Conservation (phyloP, 2,113 vertebrate species). For the Notarius quadriscutis region DNA sequence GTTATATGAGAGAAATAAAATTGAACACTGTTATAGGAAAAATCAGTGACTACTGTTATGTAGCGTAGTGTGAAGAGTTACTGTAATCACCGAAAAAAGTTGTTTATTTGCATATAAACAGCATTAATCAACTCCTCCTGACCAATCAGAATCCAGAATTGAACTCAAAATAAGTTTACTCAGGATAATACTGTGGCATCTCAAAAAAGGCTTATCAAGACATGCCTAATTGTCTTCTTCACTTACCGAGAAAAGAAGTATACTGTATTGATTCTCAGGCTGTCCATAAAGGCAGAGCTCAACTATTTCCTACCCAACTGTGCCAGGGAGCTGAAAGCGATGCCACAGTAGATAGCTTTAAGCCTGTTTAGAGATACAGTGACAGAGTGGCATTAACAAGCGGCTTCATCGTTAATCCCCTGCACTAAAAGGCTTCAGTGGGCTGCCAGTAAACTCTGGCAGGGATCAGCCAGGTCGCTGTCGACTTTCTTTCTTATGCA, state of each 20-base stretch:
- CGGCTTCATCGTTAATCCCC: slow-evolving; percentile 2
- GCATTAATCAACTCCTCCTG: not conserved
- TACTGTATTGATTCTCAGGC: not conserved
- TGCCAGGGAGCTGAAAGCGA: slow-evolving; percentile 8
- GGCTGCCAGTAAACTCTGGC: slow-evolving; percentile 12
- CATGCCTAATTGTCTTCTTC: not conserved
- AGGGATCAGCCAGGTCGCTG: not conserved
- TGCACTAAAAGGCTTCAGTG: slow-evolving; percentile 49
- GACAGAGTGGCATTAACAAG: slow-evolving; percentile 49
- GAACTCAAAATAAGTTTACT: not conserved
- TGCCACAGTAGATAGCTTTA: not conserved
- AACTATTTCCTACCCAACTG: not conserved
- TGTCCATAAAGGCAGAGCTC: slow-evolving; percentile 2
- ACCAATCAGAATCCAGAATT: not conserved
- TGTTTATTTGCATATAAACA: not conserved
- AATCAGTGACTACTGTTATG: not conserved
- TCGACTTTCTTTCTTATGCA: not conserved
- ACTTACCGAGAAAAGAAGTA: not conserved
- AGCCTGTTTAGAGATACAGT: slow-evolving; percentile 15
- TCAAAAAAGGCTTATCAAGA: not conserved
- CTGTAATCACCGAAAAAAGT: not conserved
- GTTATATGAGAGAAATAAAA: not conserved
- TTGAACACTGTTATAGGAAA: not conserved
- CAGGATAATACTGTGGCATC: not conserved
- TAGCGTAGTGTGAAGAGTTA: not conserved